A percentile compares a stretch with the other conserved stretches of the same genome.
Conservation (phyloP, 2,888 invertebrate genomes). For the Synergus itoensis region DNA sequence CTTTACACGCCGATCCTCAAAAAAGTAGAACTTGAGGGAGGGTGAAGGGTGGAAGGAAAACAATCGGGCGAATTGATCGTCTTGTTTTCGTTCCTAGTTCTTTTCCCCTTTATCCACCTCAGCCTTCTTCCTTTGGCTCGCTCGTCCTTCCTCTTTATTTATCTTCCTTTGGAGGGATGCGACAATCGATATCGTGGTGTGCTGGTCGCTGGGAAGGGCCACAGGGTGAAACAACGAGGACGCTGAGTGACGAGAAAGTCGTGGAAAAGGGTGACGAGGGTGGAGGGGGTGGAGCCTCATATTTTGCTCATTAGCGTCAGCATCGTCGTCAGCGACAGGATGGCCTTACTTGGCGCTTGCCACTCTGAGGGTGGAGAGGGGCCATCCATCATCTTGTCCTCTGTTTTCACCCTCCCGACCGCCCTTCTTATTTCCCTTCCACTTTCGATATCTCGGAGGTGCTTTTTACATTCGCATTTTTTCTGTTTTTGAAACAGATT, state of each 20-base stretch:
- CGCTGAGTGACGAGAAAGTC: constrained; percentile 49
- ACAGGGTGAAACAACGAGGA: constrained; percentile 43
- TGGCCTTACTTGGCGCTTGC: constrained; percentile 70
- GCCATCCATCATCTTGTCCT: constrained; percentile 77
- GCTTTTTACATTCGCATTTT: constrained; percentile 44
- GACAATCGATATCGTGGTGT: constrained; percentile 72
- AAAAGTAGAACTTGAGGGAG: not conserved
- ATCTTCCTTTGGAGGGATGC: constrained; percentile 58
- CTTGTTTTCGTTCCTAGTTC: constrained; percentile 60
- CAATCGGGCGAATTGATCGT: constrained; percentile 61
- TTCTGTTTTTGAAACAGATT: constrained; percentile 50
- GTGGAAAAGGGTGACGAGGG: constrained; percentile 55
- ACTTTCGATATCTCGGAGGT: constrained; percentile 54
- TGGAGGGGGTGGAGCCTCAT: constrained; percentile 74
- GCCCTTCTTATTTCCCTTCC: constrained; percentile 59
- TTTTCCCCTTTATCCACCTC: constrained; percentile 44
- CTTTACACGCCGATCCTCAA: not conserved
- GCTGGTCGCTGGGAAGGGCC: constrained; percentile 49
- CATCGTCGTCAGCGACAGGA: constrained; percentile 75
- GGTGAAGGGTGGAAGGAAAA: constrained; percentile 66
- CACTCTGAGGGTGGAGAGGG: constrained; percentile 63
- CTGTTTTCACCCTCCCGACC: constrained; percentile 60
- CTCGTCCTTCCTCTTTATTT: constrained; percentile 50
- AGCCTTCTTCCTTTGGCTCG: constrained; percentile 47
- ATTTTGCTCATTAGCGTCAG: constrained; percentile 78